A percentile compares a stretch with the other conserved stretches of the same genome.
phyloP scores from a whole-genome alignment of 2,888 invertebrate species.

The Argyresthia goedartella region DNA sequence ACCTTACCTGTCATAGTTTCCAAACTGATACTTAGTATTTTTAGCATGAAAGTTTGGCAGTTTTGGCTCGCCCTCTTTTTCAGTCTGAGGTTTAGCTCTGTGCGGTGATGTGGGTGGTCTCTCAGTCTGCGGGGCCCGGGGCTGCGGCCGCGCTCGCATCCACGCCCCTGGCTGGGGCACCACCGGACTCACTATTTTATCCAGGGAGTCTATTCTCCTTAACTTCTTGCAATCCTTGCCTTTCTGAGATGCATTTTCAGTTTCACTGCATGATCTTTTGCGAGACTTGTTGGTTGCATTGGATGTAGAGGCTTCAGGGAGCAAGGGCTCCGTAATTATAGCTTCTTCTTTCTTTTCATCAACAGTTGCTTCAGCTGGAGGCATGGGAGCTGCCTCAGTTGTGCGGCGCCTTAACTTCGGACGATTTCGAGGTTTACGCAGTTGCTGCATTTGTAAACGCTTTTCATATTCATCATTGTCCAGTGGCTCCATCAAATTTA shows the following conservation, averaged over 20 bases:
- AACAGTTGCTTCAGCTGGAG: constrained; percentile 31
- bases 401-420: constrained; percentile 70
- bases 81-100: constrained; percentile 31
- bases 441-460: constrained; percentile 79
- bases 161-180: constrained; percentile 91
- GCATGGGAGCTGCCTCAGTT: constrained; percentile 44
- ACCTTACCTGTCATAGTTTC: constrained; percentile 92
- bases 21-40: constrained; percentile 89
- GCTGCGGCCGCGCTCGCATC: constrained; percentile 71
- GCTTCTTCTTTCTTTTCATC: constrained; percentile 29
- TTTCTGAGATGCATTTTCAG: constrained; percentile 67
- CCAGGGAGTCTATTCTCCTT: constrained; percentile 80
- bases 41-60: constrained; percentile 80
- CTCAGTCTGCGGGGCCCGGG: constrained; percentile 44
- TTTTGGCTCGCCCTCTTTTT: constrained; percentile 50
- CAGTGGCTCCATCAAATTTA: constrained; percentile 85
- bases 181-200: constrained; percentile 93
- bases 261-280: constrained; percentile 68
- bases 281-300: constrained; percentile 25
- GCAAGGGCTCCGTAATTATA: constrained; percentile 44
- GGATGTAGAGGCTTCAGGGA: constrained; percentile 46
- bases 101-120: constrained; percentile 57
- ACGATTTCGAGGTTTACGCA: constrained; percentile 76
- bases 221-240: constrained; percentile 67
- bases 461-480: constrained; percentile 88